Percentiles rank a stretch among this genome's conserved stretches.
Evolutionary conservation across 2,797 vertebrate species (phyloP).

Genomic region (Pseudocheirus occidentalis): DNA sequence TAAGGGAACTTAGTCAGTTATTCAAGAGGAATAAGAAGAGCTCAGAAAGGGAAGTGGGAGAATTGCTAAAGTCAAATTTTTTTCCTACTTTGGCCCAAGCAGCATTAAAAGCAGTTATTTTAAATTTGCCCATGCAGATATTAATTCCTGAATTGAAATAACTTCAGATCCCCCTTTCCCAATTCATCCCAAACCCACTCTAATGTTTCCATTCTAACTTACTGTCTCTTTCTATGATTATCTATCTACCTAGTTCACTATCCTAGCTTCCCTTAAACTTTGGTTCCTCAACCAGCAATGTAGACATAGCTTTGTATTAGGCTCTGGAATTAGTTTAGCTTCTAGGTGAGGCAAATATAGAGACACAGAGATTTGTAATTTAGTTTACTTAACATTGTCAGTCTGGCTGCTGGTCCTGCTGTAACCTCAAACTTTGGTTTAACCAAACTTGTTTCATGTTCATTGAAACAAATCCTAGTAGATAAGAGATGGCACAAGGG

Average conservation of each 20-base stretch:
- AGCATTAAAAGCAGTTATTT: background rate
- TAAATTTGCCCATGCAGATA: background rate
- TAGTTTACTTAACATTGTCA: too few species aligned
- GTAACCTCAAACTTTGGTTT: background rate
- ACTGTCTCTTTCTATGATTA: background rate
- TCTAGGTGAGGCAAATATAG: background rate
- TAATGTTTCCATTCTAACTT: background rate
- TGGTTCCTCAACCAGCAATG: background rate
- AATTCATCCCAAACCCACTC: background rate
- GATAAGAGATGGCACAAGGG: background rate
- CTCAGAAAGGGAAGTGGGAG: background rate
- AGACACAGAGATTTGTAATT: background rate
- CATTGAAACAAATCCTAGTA: background rate
- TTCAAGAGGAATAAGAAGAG: background rate
- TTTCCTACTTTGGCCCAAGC: background rate
- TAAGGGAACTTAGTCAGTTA: background rate
- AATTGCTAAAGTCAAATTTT: background rate
- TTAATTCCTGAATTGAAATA: background rate
- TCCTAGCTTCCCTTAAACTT: background rate
- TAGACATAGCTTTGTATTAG: background rate
- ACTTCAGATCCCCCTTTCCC: background rate
- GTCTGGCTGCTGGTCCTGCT: background rate
- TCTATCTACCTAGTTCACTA: background rate
- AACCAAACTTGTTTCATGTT: background rate
- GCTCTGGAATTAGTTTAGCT: background rate